Evolutionary conservation across 2,113 vertebrate genomes (phyloP), one percentile per base, ranked within the genome.

Genomic region (Plectropomus leopardus): DNA sequence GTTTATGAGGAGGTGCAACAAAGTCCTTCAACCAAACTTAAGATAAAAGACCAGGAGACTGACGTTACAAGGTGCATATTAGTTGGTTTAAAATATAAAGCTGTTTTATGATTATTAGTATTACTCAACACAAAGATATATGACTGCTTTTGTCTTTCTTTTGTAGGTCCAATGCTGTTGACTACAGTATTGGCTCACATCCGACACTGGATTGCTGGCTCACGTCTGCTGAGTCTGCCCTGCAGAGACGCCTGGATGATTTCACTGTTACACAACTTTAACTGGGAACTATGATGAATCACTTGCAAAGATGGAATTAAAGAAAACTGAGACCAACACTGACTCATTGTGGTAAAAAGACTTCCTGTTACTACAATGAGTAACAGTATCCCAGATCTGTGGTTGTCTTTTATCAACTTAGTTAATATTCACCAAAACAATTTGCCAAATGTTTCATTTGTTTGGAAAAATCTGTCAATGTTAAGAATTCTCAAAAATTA

Each of bases 141-240:
- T 60, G 10, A 58, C 0, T 5, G 21, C 24, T 40, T 7, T 10
- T 68, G 10, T 64, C 3, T 80, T 23, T 73, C 3, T 59, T 17
- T 67, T 79, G 32, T 17, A 93, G 90, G 19, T 15, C 63, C 11
- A 4, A 0, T 23, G 79, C 66, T 42, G 15, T 66, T 40, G 89
- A 93, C 82, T 78, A 90, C 76, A 80, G 84, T 42, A 3, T 74
- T 8, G 1, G 0, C 7, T 13, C 45, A 15, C 0, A 47, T 1
- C n/a, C 32, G 5, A 26, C 0, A 7, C 1, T 66, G 28, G 17
- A 14, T 8, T 93, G 92, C 54, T 92, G 89, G 90, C 63, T 82
- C 13, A 15, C 57, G 57, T 8, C 84, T 55, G 32, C 86, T 36
- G 83, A 88, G 19, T 57, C 42, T 11, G 89, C 73, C 19, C 72